A percentile compares a stretch with the other conserved stretches of the same genome.
Evolutionary conservation across 2,888 invertebrate species (phyloP).

Genomic region (Acronicta leporina): DNA sequence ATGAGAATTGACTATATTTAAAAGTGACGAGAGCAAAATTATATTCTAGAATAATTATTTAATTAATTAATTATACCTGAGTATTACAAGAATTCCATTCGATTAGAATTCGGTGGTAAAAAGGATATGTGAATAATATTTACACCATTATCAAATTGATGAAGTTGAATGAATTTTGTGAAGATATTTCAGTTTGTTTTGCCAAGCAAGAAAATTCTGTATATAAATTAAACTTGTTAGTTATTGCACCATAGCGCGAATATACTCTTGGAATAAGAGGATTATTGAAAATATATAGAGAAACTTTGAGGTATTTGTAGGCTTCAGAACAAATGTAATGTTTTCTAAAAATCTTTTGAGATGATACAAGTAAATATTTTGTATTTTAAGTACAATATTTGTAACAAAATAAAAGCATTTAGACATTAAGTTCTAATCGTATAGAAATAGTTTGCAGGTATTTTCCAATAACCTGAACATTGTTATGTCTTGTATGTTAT

Average conservation of each 20-base stretch:
- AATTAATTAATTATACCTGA: slow-evolving; percentile 64
- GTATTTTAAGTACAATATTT: no score
- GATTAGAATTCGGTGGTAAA: slow-evolving; percentile 80
- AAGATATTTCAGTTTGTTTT: slow-evolving; percentile 4
- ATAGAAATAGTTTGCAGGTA: no score
- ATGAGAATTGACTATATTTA: slow-evolving; percentile 79
- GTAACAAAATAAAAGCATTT: no score
- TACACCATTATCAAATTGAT: slow-evolving; percentile 35
- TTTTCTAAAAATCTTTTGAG: no score
- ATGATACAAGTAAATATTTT: no score
- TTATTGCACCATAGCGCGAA: no score
- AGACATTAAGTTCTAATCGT: no score
- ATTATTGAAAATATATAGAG: no score
- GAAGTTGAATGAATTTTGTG: slow-evolving; percentile 13
- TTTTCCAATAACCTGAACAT: no score
- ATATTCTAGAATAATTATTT: slow-evolving; percentile 55
- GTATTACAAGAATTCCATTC: slow-evolving; percentile 74
- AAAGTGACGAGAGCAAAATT: slow-evolving; percentile 80
- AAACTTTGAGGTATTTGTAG: no score
- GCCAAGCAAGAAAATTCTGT: slow-evolving; percentile 7
- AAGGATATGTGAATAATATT: slow-evolving; percentile 71
- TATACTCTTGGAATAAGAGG: no score
- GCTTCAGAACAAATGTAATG: no score
- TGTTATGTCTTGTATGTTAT: neutral
- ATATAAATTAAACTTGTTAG: slow-evolving; percentile 4